phyloP scores from a whole-genome alignment of 2,888 invertebrate species.

The Nemotelus pantherinus region DNA sequence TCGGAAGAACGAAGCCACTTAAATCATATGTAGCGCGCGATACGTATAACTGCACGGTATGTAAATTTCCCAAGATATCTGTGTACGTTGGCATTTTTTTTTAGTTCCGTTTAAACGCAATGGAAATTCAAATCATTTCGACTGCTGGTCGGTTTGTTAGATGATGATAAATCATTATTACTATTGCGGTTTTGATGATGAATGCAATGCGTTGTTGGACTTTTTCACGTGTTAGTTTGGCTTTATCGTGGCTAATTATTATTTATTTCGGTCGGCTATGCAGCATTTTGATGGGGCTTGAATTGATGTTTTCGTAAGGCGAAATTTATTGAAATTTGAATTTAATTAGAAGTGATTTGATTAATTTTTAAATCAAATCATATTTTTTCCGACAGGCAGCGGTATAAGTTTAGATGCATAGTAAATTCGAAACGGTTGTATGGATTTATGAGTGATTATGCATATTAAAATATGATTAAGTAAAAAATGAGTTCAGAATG shows the following conservation, averaged over 20 bases:
- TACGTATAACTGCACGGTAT: slow-evolving; percentile 17
- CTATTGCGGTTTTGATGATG: slow-evolving; percentile 12
- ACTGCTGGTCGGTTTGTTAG: slow-evolving; percentile 6
- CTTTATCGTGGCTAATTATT: neutral
- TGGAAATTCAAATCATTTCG: neutral
- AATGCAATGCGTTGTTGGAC: slow-evolving; percentile 6
- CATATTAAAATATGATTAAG: no score
- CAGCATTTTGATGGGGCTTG: neutral
- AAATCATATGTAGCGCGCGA: neutral
- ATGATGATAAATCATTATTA: slow-evolving; percentile 8
- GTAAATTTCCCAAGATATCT: slow-evolving; percentile 12
- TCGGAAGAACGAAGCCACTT: neutral
- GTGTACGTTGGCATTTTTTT: neutral
- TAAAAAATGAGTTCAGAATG: no score
- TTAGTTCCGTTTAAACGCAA: neutral
- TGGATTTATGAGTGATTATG: no score
- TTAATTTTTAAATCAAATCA: neutral
- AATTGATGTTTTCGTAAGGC: neutral
- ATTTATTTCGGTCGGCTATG: slow-evolving; percentile 17
- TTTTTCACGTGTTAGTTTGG: neutral
- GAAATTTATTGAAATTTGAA: slow-evolving; percentile 17
- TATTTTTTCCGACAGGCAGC: no score
- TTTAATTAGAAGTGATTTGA: slow-evolving; percentile 14
- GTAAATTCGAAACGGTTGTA: no score
- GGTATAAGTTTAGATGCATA: no score